Conservation (phyloP, 2,113 vertebrate genomes). For the Rostratula benghalensis region DNA sequence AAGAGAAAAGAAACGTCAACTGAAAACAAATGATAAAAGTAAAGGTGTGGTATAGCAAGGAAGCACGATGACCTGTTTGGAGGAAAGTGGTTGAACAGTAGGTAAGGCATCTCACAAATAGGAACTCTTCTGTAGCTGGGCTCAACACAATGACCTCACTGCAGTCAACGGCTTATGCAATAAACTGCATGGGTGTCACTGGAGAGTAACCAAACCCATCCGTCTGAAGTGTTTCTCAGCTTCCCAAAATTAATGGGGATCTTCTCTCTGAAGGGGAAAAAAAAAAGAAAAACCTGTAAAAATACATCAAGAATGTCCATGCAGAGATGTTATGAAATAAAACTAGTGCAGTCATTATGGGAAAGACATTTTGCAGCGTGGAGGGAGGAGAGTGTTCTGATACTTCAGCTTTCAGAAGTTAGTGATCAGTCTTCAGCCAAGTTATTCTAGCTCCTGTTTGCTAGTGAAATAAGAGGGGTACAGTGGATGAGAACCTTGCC, state of each 20-base stretch:
- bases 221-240: conserved; percentile 32
- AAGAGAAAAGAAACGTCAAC: background rate
- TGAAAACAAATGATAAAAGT: background rate
- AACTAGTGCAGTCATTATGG: background rate
- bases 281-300: background rate
- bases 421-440: background rate
- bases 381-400: background rate
- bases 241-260: conserved; percentile 34
- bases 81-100: background rate
- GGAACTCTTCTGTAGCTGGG: background rate
- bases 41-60: background rate
- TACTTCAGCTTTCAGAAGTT: background rate
- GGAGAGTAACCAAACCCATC: conserved; percentile 36
- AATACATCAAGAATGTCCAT: background rate
- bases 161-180: conserved; percentile 68
- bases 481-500: background rate
- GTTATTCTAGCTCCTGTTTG: background rate
- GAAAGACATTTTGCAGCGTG: background rate
- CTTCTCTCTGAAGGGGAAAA: conserved; percentile 28
- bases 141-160: conserved; percentile 13
- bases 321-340: conserved; percentile 30
- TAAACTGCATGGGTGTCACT: conserved; percentile 25
- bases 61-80: background rate
- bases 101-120: background rate
- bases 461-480: background rate